phyloP scores from a whole-genome alignment of 2,113 vertebrate genomes.

The Polyodon spathula region DNA sequence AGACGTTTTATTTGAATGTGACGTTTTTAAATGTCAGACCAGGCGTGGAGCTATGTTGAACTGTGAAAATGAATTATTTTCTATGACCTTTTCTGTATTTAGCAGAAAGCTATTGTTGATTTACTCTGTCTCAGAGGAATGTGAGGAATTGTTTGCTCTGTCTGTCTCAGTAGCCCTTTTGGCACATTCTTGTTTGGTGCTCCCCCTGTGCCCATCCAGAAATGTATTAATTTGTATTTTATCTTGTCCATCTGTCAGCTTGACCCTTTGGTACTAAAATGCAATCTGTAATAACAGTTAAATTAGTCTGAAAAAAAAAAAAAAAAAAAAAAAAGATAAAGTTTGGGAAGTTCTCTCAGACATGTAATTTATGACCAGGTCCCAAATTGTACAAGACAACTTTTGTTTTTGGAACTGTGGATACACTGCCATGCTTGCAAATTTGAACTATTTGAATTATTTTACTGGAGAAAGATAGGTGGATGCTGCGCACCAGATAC shows the following conservation, averaged over 20 bases:
- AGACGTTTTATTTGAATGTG: too few species aligned
- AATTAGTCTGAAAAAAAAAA: slow-evolving; percentile 18
- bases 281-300: slow-evolving; percentile 14
- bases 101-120: slow-evolving; percentile 23
- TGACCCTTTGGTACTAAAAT: slow-evolving; percentile 18
- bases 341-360: slow-evolving; percentile 2
- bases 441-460: background rate
- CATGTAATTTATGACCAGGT: slow-evolving; percentile 30
- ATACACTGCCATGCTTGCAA: too few species aligned
- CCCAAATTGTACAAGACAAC: background rate
- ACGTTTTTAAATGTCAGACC: too few species aligned
- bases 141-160: too few species aligned
- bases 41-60: background rate
- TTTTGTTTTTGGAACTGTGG: too few species aligned
- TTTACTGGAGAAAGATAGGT: background rate
- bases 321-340: background rate
- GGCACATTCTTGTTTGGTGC: slow-evolving; percentile 16
- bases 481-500: slow-evolving; percentile 15
- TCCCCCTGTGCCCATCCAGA: slow-evolving; percentile 22
- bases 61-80: slow-evolving; percentile 30
- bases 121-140: too few species aligned
- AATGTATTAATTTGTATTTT: slow-evolving; percentile 23
- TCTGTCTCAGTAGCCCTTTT: slow-evolving; percentile 42
- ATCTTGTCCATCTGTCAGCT: slow-evolving; percentile 17
- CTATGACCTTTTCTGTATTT: slow-evolving; percentile 20